Conservation (phyloP, 2,888 invertebrate species). For the Athalia circularis region DNA sequence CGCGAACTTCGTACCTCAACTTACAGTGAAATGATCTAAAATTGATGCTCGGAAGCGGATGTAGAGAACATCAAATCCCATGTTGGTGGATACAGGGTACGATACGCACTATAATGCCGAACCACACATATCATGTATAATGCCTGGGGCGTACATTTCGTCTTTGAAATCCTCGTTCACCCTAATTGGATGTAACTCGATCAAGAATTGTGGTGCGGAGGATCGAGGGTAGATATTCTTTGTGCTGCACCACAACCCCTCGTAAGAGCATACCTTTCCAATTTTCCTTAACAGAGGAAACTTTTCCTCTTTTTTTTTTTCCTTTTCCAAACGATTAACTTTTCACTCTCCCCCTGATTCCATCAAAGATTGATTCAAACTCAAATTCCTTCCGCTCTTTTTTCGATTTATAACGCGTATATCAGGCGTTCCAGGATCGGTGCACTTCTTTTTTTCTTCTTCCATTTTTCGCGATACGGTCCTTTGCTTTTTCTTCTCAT, state of each 20-base stretch:
- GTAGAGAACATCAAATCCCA: too few relatives aligned
- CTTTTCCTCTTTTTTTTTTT: too few relatives aligned
- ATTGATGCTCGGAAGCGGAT: too few relatives aligned
- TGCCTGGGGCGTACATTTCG: neutral
- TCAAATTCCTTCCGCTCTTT: neutral
- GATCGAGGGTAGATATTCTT: too few relatives aligned
- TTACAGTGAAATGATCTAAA: too few relatives aligned
- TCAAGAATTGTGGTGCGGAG: neutral
- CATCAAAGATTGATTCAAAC: neutral
- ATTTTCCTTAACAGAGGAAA: slow-evolving; percentile 14
- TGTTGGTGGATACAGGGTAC: too few relatives aligned
- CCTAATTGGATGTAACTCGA: slow-evolving; percentile 21
- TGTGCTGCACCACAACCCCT: slow-evolving; percentile 3
- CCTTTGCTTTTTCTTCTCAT: neutral
- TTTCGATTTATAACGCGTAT: neutral
- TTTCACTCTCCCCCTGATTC: slow-evolving; percentile 1
- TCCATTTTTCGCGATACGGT: neutral
- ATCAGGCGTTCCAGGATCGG: neutral
- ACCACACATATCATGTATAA: too few relatives aligned
- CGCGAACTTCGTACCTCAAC: too few relatives aligned
- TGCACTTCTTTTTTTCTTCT: neutral
- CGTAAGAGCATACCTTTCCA: slow-evolving; percentile 3
- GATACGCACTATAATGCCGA: too few relatives aligned
- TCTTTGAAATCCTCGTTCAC: neutral
- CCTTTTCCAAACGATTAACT: slow-evolving; percentile 10